phyloP scores from a whole-genome alignment of 2,888 invertebrate genomes.

The Erebia epiphron region DNA sequence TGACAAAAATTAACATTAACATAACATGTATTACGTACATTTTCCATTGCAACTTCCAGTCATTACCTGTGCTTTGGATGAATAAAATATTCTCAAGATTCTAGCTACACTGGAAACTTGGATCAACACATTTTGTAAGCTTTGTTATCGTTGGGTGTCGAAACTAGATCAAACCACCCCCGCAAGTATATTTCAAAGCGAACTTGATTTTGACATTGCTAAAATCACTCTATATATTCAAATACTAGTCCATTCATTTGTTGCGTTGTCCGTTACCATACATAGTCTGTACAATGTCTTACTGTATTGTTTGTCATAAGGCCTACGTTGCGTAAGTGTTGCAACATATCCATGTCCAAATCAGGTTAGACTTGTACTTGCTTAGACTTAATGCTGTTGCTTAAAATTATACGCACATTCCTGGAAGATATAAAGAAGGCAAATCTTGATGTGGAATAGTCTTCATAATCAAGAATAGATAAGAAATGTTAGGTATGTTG shows the following conservation, averaged over 20 bases:
- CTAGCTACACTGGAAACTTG: too few species aligned
- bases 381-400: constrained; percentile 25
- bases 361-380: constrained; percentile 29
- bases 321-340: constrained; percentile 36
- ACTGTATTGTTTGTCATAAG: constrained; percentile 39
- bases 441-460: background rate
- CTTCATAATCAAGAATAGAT: too few species aligned
- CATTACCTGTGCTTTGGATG: too few species aligned
- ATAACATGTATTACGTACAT: too few species aligned
- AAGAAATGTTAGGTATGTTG: background rate
- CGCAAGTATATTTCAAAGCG: background rate
- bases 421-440: background rate
- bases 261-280: constrained; percentile 21
- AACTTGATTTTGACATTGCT: background rate
- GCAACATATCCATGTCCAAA: constrained; percentile 31
- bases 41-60: too few species aligned
- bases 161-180: constrained; percentile 16
- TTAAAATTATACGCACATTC: constrained; percentile 5
- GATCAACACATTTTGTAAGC: background rate
- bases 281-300: constrained; percentile 31
- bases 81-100: too few species aligned
- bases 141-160: background rate
- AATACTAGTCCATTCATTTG: constrained; percentile 1
- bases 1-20: too few species aligned
- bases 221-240: background rate